Evolutionary conservation across 2,888 invertebrate genomes (phyloP), one percentile per base, ranked within the genome.

Genomic region (Platerodrilus igneus): DNA sequence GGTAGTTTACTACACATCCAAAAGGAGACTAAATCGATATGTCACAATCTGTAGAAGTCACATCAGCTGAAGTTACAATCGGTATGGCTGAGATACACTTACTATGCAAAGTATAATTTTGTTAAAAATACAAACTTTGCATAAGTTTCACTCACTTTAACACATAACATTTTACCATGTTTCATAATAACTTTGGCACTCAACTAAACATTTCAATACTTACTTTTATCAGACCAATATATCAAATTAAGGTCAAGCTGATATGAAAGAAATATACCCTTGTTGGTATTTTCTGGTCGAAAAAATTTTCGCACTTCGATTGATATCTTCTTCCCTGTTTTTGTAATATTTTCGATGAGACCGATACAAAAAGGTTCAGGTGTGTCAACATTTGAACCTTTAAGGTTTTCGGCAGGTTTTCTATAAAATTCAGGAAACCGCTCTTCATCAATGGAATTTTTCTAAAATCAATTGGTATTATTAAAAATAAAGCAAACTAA

Each of bases 371-470:
- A 89, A 1, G 89, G 86, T 45, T 84, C 79, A 0, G 83, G 81
- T 0, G 83, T 83, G 45, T 82, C 79, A 8, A 73, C 62, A 56
- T 86, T 85, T 0, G 83, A 83, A 0, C 85, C 84, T 52, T 84
- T 82, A 13, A 81, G 63, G 47, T 73, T 75, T 47, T 82, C 82
- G 8, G 77, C 75, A 25, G 75, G 78, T 67, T 88, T 89, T 37
- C 89, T 73, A 62, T 88, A 89, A 55, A 79, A 81, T 63, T 91
- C 90, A 1, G 89, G 81, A 59, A 85, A 89, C 18, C 80, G 60
- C n/a, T 78, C 74, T 61, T 85, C 84, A 64, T 89, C 83, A 1
- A 80, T 74, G 50, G 73, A 73, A 30, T 57, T 58, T 46, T 55
- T 54, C 23, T 45, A 19, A 3, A 26, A 20, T 9, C n/a, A 1